phyloP scores from a whole-genome alignment of 2,888 invertebrate species.

The Pyrrhosoma nymphula region DNA sequence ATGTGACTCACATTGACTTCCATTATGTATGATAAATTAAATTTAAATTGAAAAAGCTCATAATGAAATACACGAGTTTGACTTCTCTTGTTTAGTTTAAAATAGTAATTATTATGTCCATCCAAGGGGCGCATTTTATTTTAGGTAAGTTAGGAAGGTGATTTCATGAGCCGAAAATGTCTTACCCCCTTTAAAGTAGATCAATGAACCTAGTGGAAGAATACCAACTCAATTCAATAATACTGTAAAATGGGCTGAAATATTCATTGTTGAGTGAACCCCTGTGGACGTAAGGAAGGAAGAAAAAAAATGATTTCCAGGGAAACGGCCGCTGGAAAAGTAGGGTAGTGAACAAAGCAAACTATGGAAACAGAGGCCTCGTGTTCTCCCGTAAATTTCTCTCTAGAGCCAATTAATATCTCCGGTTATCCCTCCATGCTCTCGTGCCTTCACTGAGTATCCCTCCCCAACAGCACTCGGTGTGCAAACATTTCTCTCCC shows the following conservation, averaged over 20 bases:
- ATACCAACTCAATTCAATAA: not conserved
- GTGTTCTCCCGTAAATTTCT: slow-evolving; percentile 12
- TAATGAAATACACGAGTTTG: too few relatives aligned
- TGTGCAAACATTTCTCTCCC: not conserved
- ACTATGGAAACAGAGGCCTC: slow-evolving; percentile 27
- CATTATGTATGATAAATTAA: too few relatives aligned
- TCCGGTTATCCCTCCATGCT: not conserved
- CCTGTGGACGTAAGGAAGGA: not conserved
- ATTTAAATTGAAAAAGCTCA: too few relatives aligned
- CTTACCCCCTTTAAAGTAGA: not conserved
- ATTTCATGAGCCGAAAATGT: not conserved
- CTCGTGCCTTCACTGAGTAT: not conserved
- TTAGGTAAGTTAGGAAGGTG: not conserved
- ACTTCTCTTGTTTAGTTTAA: not conserved
- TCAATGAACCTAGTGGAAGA: not conserved
- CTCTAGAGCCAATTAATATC: slow-evolving; percentile 25
- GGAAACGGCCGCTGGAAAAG: not conserved
- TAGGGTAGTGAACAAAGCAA: slow-evolving; percentile 4
- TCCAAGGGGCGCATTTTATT: too few relatives aligned
- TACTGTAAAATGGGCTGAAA: not conserved
- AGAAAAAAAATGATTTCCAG: not conserved
- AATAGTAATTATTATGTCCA: not conserved
- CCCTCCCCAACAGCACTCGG: not conserved
- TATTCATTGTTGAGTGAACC: not conserved
- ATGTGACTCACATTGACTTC: too few relatives aligned